These are phyloP conservation scores for Drosophila kohkoa DNA, from an alignment of 1,140 invertebrate genomes.

Conservation along the genomic window DNA sequence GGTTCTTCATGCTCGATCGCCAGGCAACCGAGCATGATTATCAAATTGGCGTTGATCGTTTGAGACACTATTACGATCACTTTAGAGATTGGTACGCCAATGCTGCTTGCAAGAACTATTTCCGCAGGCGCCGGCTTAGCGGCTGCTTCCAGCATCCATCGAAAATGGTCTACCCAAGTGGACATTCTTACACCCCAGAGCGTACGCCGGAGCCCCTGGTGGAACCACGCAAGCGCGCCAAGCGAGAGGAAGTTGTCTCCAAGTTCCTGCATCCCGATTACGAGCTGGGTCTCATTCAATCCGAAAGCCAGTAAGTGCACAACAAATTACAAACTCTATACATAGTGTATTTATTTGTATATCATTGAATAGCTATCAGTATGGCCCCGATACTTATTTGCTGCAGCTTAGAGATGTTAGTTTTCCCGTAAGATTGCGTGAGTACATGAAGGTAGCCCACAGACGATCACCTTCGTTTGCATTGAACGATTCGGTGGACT, in stretches of 20 bases:
- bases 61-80: constrained; percentile 91
- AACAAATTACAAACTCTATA: background rate
- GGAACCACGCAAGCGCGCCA: constrained; percentile 85
- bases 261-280: constrained; percentile 93
- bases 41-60: constrained; percentile 90
- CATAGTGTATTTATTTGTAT: background rate
- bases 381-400: constrained; percentile 97
- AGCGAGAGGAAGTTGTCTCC: constrained; percentile 89
- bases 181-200: constrained; percentile 91
- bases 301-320: constrained; percentile 93
- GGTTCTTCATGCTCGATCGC: constrained; percentile 91
- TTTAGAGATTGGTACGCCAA: constrained; percentile 95
- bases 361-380: constrained; percentile 91
- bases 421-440: constrained; percentile 95
- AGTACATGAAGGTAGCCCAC: constrained; percentile 96
- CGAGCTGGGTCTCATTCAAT: constrained; percentile 92
- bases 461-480: constrained; percentile 89
- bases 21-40: constrained; percentile 87
- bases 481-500: constrained; percentile 90
- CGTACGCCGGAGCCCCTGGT: constrained; percentile 87
- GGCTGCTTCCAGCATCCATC: constrained; percentile 95
- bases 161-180: constrained; percentile 97
- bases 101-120: constrained; percentile 94
- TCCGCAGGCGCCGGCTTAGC: constrained; percentile 91
- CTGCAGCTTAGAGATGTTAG: constrained; percentile 96